A percentile compares a stretch with the other conserved stretches of the same genome.
phyloP scores from a whole-genome alignment of 2,888 invertebrate genomes.

The Pardosa pseudoannulata region DNA sequence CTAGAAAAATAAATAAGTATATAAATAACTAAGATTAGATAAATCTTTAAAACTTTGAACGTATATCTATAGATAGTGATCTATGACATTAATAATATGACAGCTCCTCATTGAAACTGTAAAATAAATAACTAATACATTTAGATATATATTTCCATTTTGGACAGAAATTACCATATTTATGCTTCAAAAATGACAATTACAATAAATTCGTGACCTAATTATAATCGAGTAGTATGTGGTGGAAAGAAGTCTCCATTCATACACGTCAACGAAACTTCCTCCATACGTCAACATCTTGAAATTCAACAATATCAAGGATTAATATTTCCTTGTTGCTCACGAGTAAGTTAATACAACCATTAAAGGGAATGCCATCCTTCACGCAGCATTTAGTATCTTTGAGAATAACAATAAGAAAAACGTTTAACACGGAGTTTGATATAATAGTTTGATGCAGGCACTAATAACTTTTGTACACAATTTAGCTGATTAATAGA shows the following conservation, averaged over 20 bases:
- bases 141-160: too few relatives aligned
- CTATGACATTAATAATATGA: too few relatives aligned
- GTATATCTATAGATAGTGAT: too few relatives aligned
- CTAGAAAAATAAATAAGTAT: too few relatives aligned
- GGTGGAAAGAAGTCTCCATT: not conserved
- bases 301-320: not conserved
- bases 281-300: not conserved
- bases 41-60: too few relatives aligned
- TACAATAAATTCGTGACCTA: not conserved
- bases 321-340: too few relatives aligned
- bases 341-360: not conserved
- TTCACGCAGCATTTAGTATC: not conserved
- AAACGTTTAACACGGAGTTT: not conserved
- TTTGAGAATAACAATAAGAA: not conserved
- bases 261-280: not conserved
- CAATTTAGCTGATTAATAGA: slow-evolving; percentile 14
- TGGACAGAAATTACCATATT: too few relatives aligned
- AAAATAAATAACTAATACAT: too few relatives aligned
- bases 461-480: slow-evolving; percentile 17
- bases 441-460: not conserved
- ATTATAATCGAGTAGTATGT: not conserved
- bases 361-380: not conserved
- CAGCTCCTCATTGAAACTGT: too few relatives aligned
- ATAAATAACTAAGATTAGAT: too few relatives aligned
- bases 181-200: not conserved